Evolutionary conservation across 2,797 vertebrate genomes (phyloP), one percentile per base, ranked within the genome.

Genomic region (Hippocampus kuda): DNA sequence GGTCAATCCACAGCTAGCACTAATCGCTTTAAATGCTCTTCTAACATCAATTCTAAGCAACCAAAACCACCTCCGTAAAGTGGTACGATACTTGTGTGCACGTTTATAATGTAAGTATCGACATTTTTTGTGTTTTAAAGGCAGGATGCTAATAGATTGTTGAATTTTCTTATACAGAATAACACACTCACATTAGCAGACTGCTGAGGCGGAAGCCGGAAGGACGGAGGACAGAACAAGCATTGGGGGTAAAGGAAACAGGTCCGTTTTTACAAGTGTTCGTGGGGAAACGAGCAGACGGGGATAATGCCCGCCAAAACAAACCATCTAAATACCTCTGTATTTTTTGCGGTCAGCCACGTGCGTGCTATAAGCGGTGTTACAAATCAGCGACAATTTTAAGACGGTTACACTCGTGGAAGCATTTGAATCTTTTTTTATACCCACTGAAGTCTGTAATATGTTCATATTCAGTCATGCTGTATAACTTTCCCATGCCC

Each of bases 151-250:
- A 20, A 65, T 70, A 77, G 88, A 89, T 89, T 84, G 70, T 34
- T 15, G 2, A 53, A 67, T 62, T 5, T 42, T 13, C n/a, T 20
- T 24, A 27, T 2, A 62, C 6, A 34, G 0, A 49, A 74, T 69
- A 42, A 15, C 63, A 22, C 24, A 84, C 87, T 88, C 83, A 89
- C 88, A 57, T 80, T 82, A 67, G 68, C 83, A 84, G 16, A 53
- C 12, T 42, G 71, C 15, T 73, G 84, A 84, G 81, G 77, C 88
- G 88, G 88, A 90, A 88, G 79, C 88, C 74, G 82, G 86, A 90
- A 90, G 85, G 88, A 89, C 80, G 66, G 83, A 80, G 5, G 1
- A 1, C 38, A 46, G 0, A 73, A 41, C 1, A 46, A 69, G 87
- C 38, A 72, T 76, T 73, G 64, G 81, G 86, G 81, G 85, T 88